Base-by-base conservation (phyloP, 2,113 vertebrate species). In the Butastur rufipennis region DNA sequence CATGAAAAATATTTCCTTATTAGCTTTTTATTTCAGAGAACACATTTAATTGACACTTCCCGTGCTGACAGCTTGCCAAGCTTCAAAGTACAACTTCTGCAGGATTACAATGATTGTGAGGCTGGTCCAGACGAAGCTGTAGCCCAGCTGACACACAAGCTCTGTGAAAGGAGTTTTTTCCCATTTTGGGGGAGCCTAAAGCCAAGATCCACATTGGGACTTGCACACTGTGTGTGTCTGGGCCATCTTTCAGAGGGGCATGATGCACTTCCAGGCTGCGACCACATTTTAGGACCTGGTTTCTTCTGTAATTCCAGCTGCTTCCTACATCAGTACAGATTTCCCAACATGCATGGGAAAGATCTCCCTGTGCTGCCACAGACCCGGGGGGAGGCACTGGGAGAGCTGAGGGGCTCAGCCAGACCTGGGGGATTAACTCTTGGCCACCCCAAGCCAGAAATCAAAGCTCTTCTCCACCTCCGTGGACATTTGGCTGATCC, bases 1-100 rank as follows among this genome's bases (percentile, higher is more conserved):
- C 56, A 34, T 23, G 42, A 82, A 34, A 92, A 81, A 78, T 36
- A 56, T 42, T 67, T 56, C 78, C 67, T 40, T 43, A 42, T 81
- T 92, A 83, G 78, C 56, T 89, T 90, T 91, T 93, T 55, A 23
- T 86, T 94, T 88, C 83, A 65, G 92, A 81, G 78, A 90, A 90
- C 75, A 22, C 50, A 29, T 23, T 89, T 62, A 88, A 78, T 18
- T 86, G 88, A 84, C 63, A 55, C 50, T 92, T 86, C 86, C 78
- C 4, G 0, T 73, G 87, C 83, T 82, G 95, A 96, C 92, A 94
- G 88, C 83, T 66, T 77, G 59, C 58, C 91, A 94, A 47, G 80
- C 80, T 85, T 75, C 96, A 74, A 85, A 91, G 91, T 43, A 42
- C 63, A 50, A n/a, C 59, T 71, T 78, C 45, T 56, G 79, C 47